A percentile compares a stretch with the other conserved stretches of the same genome.
Evolutionary conservation across 2,113 vertebrate species (phyloP).

Genomic region (Boulengeromyrus knoepffleri): DNA sequence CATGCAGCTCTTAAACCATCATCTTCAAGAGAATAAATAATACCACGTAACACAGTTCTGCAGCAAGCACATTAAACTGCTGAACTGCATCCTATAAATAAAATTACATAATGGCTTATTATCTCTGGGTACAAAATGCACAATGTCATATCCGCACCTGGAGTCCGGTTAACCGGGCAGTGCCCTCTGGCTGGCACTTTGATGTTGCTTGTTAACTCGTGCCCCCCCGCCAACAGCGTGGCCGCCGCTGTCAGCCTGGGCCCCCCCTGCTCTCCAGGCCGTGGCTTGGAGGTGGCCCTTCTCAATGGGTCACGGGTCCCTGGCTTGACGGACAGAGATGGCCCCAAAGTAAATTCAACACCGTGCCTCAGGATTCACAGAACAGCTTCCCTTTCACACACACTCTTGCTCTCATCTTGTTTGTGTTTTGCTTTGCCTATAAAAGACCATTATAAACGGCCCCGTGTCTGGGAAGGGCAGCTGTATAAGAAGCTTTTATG

Average conservation of each 20-base stretch:
- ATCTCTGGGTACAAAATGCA: neutral
- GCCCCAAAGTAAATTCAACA: neutral
- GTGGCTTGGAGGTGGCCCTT: neutral
- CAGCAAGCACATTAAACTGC: neutral
- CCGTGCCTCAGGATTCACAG: neutral
- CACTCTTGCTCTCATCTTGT: neutral
- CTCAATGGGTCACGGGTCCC: neutral
- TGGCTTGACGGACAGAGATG: neutral
- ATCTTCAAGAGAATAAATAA: neutral
- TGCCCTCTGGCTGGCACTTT: neutral
- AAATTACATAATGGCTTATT: neutral
- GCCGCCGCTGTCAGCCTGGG: neutral
- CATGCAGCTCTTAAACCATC: neutral
- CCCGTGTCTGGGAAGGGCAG: neutral
- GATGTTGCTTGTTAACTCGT: neutral
- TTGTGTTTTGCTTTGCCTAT: neutral
- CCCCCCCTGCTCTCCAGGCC: neutral
- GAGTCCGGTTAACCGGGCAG: neutral
- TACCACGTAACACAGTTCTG: neutral
- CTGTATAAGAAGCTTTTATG: neutral
- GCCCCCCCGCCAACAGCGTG: neutral
- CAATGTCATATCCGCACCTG: neutral
- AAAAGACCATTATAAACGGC: neutral
- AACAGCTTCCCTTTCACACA: neutral
- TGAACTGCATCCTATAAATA: conserved; percentile 6